Conservation (phyloP, 2,888 invertebrate species). For the Hipparchia semele region DNA sequence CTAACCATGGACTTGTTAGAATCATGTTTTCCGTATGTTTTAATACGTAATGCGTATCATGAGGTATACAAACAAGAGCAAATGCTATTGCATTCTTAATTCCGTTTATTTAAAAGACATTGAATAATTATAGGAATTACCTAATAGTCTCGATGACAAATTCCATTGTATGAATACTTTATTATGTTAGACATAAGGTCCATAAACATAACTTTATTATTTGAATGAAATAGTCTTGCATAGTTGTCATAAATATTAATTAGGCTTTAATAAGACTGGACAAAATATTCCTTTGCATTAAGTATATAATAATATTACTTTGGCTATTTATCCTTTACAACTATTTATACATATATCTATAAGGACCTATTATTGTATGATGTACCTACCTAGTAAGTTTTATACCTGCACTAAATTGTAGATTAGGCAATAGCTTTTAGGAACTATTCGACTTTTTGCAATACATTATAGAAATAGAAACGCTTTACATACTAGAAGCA, state of each 20-base stretch:
- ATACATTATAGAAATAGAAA: background rate
- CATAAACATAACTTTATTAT: conserved; percentile 11
- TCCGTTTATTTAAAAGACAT: conserved; percentile 34
- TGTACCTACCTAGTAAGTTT: conserved; percentile 27
- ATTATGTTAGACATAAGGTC: conserved; percentile 9
- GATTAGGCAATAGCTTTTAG: conserved; percentile 13
- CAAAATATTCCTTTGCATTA: conserved; percentile 53
- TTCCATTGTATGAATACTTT: conserved; percentile 32
- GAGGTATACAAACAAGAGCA: conserved; percentile 96
- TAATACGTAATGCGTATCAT: conserved; percentile 99
- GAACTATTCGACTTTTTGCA: background rate
- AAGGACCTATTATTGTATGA: conserved; percentile 19
- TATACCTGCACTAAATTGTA: conserved; percentile 35
- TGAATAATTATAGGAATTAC: conserved; percentile 31
- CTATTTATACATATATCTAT: conserved; percentile 24
- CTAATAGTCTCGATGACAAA: conserved; percentile 32
- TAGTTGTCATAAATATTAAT: conserved; percentile 28
- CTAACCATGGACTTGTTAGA: conserved; percentile 99
- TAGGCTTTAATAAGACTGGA: conserved; percentile 63
- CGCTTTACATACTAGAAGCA: background rate
- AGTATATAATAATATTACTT: conserved; percentile 31
- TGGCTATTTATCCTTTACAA: conserved; percentile 25
- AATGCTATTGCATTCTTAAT: conserved; percentile 77
- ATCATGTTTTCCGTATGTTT: conserved; percentile 99
- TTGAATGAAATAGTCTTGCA: conserved; percentile 19